These are phyloP conservation scores for Coptodon bakossiorum DNA, from an alignment of 2,113 vertebrate species.

Conservation along the genomic window DNA sequence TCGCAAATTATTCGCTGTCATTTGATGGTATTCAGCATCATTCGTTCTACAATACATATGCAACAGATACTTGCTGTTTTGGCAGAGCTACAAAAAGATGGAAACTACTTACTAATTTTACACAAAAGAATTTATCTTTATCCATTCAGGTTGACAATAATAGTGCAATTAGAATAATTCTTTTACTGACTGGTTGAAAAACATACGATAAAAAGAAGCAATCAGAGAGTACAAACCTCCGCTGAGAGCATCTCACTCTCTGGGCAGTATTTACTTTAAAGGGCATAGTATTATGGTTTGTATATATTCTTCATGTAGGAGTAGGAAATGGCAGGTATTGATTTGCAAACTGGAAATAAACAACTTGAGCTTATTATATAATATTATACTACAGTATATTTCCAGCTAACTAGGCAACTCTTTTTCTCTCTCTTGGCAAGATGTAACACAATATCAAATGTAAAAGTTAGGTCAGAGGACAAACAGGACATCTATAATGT, in stretches of 20 bases:
- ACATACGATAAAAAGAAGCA: background rate
- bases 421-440: background rate
- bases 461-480: background rate
- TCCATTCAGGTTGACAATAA: background rate
- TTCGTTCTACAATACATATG: background rate
- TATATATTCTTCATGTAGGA: background rate
- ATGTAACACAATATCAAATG: background rate
- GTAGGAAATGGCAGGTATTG: background rate
- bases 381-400: background rate
- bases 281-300: background rate
- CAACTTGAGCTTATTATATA: background rate
- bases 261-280: background rate
- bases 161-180: background rate
- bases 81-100: background rate
- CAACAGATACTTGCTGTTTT: background rate
- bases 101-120: background rate
- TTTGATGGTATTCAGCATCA: background rate
- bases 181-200: background rate
- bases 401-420: background rate
- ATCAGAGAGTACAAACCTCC: background rate
- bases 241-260: background rate
- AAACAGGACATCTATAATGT: background rate
- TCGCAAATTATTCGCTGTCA: background rate
- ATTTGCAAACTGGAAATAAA: background rate
- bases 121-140: accelerated